A percentile compares a stretch with the other conserved stretches of the same genome.
Evolutionary conservation across 1,140 invertebrate species (phyloP).

Genomic region (Apolygus lucorum): DNA sequence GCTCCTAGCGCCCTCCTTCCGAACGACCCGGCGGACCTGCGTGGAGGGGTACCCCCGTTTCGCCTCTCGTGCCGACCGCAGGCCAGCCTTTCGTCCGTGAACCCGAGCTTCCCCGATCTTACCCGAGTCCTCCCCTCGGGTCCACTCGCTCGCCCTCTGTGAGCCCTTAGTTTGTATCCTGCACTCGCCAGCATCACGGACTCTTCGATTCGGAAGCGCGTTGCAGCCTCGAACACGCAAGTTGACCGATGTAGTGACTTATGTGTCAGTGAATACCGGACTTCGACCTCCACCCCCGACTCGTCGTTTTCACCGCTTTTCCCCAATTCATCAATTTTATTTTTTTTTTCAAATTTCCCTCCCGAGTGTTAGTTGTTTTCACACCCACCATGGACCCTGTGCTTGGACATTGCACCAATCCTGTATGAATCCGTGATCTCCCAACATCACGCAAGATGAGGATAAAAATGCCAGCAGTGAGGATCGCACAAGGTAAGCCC

Average conservation of each 20-base stretch:
- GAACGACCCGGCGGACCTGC: not conserved
- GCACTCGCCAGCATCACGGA: constrained; percentile 2
- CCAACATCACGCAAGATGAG: constrained; percentile 60
- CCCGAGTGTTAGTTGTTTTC: not conserved
- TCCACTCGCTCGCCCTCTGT: constrained; percentile 12
- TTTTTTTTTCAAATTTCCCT: not conserved
- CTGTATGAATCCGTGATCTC: not conserved
- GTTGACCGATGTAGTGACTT: not conserved
- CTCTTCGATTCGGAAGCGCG: not conserved
- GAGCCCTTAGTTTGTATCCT: constrained; percentile 8
- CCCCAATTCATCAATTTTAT: not conserved
- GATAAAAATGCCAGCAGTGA: constrained; percentile 91
- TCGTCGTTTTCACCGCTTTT: not conserved
- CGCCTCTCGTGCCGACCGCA: constrained; percentile 1
- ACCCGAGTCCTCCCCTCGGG: constrained; percentile 14
- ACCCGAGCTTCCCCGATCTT: constrained; percentile 24
- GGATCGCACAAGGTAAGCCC: constrained; percentile 81
- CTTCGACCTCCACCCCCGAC: not conserved
- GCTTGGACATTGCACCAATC: not conserved
- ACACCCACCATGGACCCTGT: not conserved
- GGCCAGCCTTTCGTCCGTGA: not conserved
- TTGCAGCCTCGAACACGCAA: not conserved
- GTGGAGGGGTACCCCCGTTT: constrained; percentile 5
- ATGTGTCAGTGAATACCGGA: constrained; percentile 6
- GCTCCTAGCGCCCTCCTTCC: not conserved